Percentiles rank a stretch among this genome's conserved stretches.
phyloP scores from a whole-genome alignment of 2,797 vertebrate species.

The Pelobates cultripes region DNA sequence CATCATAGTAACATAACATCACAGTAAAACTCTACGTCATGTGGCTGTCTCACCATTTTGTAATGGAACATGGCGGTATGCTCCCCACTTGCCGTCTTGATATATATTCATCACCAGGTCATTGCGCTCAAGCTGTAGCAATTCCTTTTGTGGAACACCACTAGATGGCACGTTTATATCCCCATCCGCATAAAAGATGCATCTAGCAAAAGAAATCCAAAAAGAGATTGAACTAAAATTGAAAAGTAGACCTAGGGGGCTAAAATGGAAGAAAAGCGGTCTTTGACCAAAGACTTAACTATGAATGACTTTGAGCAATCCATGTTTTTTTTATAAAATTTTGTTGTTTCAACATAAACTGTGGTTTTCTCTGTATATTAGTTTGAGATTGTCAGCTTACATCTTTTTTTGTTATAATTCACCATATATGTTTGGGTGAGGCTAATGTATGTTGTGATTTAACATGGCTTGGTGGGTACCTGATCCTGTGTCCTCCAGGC shows the following conservation, averaged over 20 bases:
- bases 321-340: too few species aligned
- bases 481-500: slow-evolving; percentile 85
- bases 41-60: slow-evolving; percentile 67
- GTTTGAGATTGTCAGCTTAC: too few species aligned
- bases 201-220: slow-evolving; percentile 70
- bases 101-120: slow-evolving; percentile 91
- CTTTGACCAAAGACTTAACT: too few species aligned
- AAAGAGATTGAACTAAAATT: background rate
- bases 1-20: background rate
- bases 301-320: too few species aligned
- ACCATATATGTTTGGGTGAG: too few species aligned
- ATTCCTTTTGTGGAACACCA: slow-evolving; percentile 67
- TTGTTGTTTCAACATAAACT: too few species aligned
- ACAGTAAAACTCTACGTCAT: background rate
- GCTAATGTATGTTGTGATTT: too few species aligned
- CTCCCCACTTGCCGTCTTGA: slow-evolving; percentile 88
- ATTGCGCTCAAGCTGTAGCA: slow-evolving; percentile 71
- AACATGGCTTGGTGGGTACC: slow-evolving; percentile 66
- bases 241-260: too few species aligned
- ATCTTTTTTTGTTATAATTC: too few species aligned
- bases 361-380: too few species aligned
- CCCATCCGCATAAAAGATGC: slow-evolving; percentile 86
- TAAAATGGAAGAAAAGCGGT: too few species aligned
- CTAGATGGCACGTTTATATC: slow-evolving; percentile 71
- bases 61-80: slow-evolving; percentile 86